Base-by-base conservation (phyloP, 2,888 invertebrate species). In the Acleris emargana region DNA sequence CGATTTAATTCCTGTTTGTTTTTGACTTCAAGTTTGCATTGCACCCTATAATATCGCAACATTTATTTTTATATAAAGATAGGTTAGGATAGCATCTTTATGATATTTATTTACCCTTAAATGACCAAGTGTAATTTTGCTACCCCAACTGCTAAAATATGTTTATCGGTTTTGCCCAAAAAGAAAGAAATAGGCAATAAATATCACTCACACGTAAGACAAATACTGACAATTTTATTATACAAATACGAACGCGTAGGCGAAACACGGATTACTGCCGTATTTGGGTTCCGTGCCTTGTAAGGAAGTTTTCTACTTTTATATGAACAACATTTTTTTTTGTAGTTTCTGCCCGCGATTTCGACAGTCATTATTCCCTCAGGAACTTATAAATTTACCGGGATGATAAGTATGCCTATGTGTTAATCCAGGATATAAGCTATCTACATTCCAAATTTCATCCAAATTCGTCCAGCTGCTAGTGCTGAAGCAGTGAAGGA, bases 141-240 rank as follows among this genome's bases (percentile, higher is more conserved):
- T 52, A 50, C 43, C 54, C 64, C 50, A 49, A 57, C 58, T 50
- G 43, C 60, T 52, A 60, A 60, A 60, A 52, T 60, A 60, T 28
- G 60, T 60, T 45, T 45, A 60, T 60, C 43, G 60, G 9, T 52
- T 45, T 43, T 43, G 45, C 28, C 38, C 43, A 57, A 66, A 60
- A 61, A 60, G 59, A 72, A 75, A 75, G 71, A 77, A 80, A 77
- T 72, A 76, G 81, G 80, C 73, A 73, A 83, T 85, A 88, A 87
- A 90, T 90, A 85, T 88, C 84, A 88, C 81, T 90, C 86, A 84
- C 73, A 73, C 72, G 70, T 82, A 82, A 83, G 82, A 82, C 67
- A 70, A 84, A 77, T 78, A 78, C 67, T 88, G 91, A 90, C 91
- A 90, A 84, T 90, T 89, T 90, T 89, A 91, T 87, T 88, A 87